Evolutionary conservation across 2,113 vertebrate species (phyloP).

Genomic region (Rostratula benghalensis): DNA sequence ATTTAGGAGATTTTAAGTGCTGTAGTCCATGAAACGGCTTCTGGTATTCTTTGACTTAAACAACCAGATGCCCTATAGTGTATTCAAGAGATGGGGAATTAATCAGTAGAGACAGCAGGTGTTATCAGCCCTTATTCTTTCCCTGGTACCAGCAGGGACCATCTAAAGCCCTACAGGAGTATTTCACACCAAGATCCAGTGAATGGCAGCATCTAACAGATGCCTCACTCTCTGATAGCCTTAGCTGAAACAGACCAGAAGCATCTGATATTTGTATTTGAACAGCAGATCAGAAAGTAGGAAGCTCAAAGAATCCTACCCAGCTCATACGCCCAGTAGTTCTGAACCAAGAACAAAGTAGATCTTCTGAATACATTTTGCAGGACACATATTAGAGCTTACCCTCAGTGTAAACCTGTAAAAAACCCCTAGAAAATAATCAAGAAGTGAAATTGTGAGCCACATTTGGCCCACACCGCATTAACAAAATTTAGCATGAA

Average conservation of each 20-base stretch:
- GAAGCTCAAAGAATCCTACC: neutral
- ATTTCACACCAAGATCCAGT: neutral
- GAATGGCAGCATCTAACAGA: neutral
- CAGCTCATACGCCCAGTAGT: neutral
- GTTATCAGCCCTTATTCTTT: neutral
- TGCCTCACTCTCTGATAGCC: neutral
- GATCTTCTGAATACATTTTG: neutral
- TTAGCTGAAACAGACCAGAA: neutral
- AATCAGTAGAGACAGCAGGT: neutral
- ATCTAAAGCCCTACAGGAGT: neutral
- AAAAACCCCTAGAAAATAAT: neutral
- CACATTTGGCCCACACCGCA: neutral
- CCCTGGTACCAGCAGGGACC: neutral
- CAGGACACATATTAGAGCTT: neutral
- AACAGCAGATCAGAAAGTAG: neutral
- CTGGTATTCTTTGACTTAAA: neutral
- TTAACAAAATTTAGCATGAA: neutral
- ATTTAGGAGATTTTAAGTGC: neutral
- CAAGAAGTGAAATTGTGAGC: neutral
- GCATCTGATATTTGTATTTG: neutral
- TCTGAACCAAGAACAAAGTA: neutral
- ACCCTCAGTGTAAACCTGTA: neutral
- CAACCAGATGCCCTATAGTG: neutral
- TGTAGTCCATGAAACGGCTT: neutral
- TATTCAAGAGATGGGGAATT: neutral